Conservation (phyloP, 2,797 vertebrate species). For the Percopsis omiscomaycus region DNA sequence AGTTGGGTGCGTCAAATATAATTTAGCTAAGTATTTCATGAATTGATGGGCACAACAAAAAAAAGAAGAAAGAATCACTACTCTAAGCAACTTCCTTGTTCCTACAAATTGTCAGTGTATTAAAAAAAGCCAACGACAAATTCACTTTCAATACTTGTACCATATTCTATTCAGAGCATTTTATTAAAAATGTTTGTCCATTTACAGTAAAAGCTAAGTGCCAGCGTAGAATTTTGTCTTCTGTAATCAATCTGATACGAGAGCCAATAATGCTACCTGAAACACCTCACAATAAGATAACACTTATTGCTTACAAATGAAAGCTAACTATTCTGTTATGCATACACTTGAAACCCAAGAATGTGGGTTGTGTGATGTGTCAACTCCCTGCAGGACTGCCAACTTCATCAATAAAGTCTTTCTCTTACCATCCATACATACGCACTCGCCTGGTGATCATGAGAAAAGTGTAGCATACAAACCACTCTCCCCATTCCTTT, state of each 20-base stretch:
- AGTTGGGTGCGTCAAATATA: background rate
- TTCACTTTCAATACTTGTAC: slow-evolving; percentile 21
- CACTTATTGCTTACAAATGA: slow-evolving; percentile 7
- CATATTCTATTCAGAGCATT: slow-evolving; percentile 11
- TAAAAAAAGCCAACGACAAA: too few species aligned
- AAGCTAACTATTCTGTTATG: background rate
- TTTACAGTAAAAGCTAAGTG: slow-evolving; percentile 25
- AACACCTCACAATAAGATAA: slow-evolving; percentile 2
- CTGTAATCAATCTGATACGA: slow-evolving; percentile 5
- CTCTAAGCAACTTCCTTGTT: slow-evolving; percentile 3
- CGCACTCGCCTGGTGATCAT: slow-evolving; percentile 25
- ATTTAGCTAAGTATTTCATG: slow-evolving; percentile 13
- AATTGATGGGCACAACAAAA: background rate
- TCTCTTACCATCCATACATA: slow-evolving; percentile 75
- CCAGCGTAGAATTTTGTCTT: slow-evolving; percentile 4
- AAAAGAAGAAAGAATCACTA: slow-evolving; percentile 14
- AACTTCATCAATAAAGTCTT: slow-evolving; percentile 60
- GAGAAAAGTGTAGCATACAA: slow-evolving; percentile 71
- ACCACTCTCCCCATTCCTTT: slow-evolving; percentile 63
- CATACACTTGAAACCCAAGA: slow-evolving; percentile 6
- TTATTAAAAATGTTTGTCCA: slow-evolving; percentile 7
- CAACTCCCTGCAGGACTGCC: slow-evolving; percentile 40
- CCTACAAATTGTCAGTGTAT: slow-evolving; percentile 3
- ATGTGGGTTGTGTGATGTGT: slow-evolving; percentile 4
- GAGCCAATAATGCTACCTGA: slow-evolving; percentile 37